Percentiles rank a stretch among this genome's conserved stretches.
These are phyloP conservation scores for Drosophila azteca DNA, from an alignment of 1,140 invertebrate species.

Conservation along the genomic window DNA sequence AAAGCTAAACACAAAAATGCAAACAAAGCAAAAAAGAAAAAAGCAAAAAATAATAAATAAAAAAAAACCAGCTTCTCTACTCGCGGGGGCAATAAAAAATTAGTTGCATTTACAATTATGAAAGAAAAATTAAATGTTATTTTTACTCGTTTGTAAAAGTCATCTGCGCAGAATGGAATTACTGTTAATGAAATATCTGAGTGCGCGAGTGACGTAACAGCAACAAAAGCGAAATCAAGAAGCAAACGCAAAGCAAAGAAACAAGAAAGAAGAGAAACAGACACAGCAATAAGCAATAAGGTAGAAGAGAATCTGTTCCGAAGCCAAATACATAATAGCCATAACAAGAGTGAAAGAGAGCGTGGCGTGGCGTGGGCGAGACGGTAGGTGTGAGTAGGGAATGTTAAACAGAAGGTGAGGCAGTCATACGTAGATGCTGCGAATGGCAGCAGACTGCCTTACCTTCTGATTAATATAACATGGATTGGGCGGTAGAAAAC, in stretches of 20 bases:
- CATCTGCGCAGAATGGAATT: conserved; percentile 29
- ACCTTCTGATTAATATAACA: too few species aligned
- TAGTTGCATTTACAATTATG: conserved; percentile 52
- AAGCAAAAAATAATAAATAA: conserved; percentile 1
- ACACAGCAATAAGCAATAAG: conserved; percentile 43
- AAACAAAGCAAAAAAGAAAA: conserved; percentile 15
- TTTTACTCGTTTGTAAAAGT: conserved; percentile 4
- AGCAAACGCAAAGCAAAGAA: conserved; percentile 13
- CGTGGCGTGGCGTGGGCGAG: neutral
- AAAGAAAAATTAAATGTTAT: conserved; percentile 25
- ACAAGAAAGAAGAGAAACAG: conserved; percentile 23
- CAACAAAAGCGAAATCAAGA: conserved; percentile 10
- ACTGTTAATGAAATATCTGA: conserved; percentile 43
- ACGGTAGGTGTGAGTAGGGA: neutral
- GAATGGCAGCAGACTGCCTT: too few species aligned
- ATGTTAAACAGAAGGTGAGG: too few species aligned
- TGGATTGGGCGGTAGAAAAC: too few species aligned
- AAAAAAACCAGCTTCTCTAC: conserved; percentile 22
- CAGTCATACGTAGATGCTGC: neutral
- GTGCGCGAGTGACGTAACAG: conserved; percentile 30
- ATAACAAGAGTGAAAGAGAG: conserved; percentile 17
- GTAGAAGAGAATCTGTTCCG: conserved; percentile 23
- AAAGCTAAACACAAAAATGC: neutral
- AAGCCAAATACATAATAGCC: conserved; percentile 44
- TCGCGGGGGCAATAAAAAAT: conserved; percentile 29